phyloP scores from a whole-genome alignment of 1,140 invertebrate species.

The Caerostris extrusa region DNA sequence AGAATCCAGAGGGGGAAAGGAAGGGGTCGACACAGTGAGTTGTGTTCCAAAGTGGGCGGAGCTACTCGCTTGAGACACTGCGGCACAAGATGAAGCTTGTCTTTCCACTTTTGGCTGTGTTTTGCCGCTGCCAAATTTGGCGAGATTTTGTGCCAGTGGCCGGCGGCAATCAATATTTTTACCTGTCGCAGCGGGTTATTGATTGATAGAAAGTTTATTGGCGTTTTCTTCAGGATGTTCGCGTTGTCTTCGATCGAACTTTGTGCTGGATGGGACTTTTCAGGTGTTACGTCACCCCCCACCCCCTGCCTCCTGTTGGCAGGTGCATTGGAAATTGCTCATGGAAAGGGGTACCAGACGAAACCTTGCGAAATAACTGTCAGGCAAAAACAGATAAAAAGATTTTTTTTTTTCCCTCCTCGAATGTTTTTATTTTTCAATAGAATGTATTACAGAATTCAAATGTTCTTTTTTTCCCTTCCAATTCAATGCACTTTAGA shows the following conservation, averaged over 20 bases:
- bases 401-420: not conserved
- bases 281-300: slow-evolving; percentile 17
- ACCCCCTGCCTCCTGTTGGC: not conserved
- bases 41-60: slow-evolving; percentile 57
- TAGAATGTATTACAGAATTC: no score
- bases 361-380: not conserved
- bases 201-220: slow-evolving; percentile 73
- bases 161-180: slow-evolving; percentile 64
- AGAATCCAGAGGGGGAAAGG: not conserved
- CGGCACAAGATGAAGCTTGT: slow-evolving; percentile 65
- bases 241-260: slow-evolving; percentile 60
- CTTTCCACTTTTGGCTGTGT: slow-evolving; percentile 62
- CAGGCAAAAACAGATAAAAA: not conserved
- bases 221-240: slow-evolving; percentile 29
- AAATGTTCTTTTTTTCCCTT: no score
- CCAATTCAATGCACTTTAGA: no score
- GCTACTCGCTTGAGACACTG: slow-evolving; percentile 64
- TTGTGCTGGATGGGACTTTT: slow-evolving; percentile 24
- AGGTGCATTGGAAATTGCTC: not conserved
- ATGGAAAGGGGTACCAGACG: not conserved
- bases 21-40: slow-evolving; percentile 1
- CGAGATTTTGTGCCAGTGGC: not conserved
- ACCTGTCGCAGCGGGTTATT: slow-evolving; percentile 69
- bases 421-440: not conserved
- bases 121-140: slow-evolving; percentile 64